Evolutionary conservation across 2,113 vertebrate species (phyloP).

Genomic region (Osmerus eperlanus): DNA sequence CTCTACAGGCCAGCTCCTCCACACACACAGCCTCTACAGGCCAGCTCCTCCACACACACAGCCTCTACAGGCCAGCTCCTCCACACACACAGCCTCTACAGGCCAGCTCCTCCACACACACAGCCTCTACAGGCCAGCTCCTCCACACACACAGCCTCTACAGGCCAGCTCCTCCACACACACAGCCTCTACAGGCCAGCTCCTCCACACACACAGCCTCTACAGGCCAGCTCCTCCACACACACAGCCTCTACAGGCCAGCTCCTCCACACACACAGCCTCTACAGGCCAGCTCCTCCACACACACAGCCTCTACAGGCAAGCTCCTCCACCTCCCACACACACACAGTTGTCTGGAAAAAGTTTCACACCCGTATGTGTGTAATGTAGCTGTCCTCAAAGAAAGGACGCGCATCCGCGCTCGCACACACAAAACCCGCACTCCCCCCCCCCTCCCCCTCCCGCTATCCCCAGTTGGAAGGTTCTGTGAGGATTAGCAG

Average conservation of each 20-base stretch:
- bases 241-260: slow-evolving; percentile 4
- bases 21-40: background rate
- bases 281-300: too few relatives aligned
- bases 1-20: too few relatives aligned
- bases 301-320: background rate
- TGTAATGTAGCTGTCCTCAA: too few relatives aligned
- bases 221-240: slow-evolving; percentile 23
- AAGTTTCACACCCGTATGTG: too few relatives aligned
- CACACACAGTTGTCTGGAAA: slow-evolving; percentile 3
- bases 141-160: slow-evolving; percentile 1
- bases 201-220: slow-evolving; percentile 14
- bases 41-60: too few relatives aligned
- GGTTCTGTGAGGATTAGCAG: slow-evolving; percentile 54
- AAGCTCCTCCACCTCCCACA: slow-evolving; percentile 21
- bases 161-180: slow-evolving; percentile 25
- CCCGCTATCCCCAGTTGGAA: slow-evolving; percentile 21
- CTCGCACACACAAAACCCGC: slow-evolving; percentile 2
- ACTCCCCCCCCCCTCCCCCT: background rate
- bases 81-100: slow-evolving; percentile 20
- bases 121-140: slow-evolving; percentile 20
- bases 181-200: slow-evolving; percentile 15
- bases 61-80: slow-evolving; percentile 21
- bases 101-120: slow-evolving; percentile 28
- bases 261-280: background rate
- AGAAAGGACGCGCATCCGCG: too few relatives aligned